Evolutionary conservation across 1,140 invertebrate species (phyloP).

Genomic region (Drosophila hydei): DNA sequence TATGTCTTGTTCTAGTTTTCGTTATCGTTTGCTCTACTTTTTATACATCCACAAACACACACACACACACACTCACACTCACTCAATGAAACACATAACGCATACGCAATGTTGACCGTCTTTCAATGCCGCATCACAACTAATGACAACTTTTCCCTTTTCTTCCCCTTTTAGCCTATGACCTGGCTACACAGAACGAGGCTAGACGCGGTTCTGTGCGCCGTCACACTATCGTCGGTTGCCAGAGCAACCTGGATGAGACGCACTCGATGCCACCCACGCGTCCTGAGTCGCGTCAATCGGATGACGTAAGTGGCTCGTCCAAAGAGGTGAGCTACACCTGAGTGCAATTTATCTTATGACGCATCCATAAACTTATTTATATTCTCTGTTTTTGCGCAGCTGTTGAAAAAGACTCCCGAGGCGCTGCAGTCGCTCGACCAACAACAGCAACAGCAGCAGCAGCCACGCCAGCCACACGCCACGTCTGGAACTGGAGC

Average conservation of each 20-base stretch:
- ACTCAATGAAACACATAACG: background rate
- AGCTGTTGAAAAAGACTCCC: slow-evolving; percentile 53
- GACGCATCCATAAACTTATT: slow-evolving; percentile 4
- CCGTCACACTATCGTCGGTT: slow-evolving; percentile 89
- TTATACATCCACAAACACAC: slow-evolving; percentile 7
- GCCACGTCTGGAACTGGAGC: slow-evolving; percentile 14
- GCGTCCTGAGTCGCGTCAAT: slow-evolving; percentile 85
- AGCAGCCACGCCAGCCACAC: slow-evolving; percentile 5
- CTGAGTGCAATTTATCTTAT: slow-evolving; percentile 22
- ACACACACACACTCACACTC: background rate
- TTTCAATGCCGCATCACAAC: slow-evolving; percentile 28
- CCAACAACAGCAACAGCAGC: slow-evolving; percentile 12
- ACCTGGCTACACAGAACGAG: slow-evolving; percentile 91
- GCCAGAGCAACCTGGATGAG: slow-evolving; percentile 85
- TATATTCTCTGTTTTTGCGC: background rate
- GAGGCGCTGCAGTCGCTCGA: slow-evolving; percentile 38
- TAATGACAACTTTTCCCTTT: slow-evolving; percentile 22
- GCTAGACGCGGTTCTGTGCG: slow-evolving; percentile 88
- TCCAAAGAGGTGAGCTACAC: slow-evolving; percentile 55
- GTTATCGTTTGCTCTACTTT: slow-evolving; percentile 34
- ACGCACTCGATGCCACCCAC: slow-evolving; percentile 90
- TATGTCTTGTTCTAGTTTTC: slow-evolving; percentile 32
- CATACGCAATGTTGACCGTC: slow-evolving; percentile 43
- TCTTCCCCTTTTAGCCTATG: slow-evolving; percentile 86
- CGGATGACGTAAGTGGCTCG: slow-evolving; percentile 83